Evolutionary conservation across 2,113 vertebrate genomes (phyloP).

Genomic region (Phyllopteryx taeniolatus): DNA sequence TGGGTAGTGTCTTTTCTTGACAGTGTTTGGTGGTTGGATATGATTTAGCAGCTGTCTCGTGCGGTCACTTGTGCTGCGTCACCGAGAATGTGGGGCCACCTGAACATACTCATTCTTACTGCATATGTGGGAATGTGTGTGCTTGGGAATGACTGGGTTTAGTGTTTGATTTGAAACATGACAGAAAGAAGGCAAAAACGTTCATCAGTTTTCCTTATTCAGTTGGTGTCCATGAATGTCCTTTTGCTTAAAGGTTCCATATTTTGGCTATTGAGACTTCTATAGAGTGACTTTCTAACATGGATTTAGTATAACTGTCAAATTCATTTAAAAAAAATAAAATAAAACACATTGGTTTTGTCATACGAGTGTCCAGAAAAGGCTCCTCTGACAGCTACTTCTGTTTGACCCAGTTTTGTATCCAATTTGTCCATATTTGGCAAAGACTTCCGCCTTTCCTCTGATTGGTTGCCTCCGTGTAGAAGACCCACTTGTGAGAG

Average conservation of each 20-base stretch:
- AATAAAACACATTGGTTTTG: too few relatives aligned
- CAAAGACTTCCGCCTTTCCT: too few relatives aligned
- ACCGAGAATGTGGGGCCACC: slow-evolving; percentile 7
- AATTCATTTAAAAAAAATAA: too few relatives aligned
- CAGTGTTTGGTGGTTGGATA: slow-evolving; percentile 37
- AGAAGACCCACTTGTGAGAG: too few relatives aligned
- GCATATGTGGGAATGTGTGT: neutral
- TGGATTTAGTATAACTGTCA: too few relatives aligned
- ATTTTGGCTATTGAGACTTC: too few relatives aligned
- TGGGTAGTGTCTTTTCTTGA: slow-evolving; percentile 44
- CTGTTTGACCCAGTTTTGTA: too few relatives aligned
- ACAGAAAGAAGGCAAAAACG: neutral
- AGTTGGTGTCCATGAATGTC: neutral
- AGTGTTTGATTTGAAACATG: neutral
- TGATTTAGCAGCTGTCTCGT: slow-evolving; percentile 30
- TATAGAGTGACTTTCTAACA: too few relatives aligned
- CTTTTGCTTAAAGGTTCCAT: neutral
- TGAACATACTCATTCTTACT: neutral
- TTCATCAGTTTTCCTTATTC: neutral
- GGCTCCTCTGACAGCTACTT: too few relatives aligned
- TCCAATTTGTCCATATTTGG: too few relatives aligned
- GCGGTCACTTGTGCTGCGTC: slow-evolving; percentile 25
- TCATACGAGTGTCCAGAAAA: too few relatives aligned
- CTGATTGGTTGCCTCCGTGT: too few relatives aligned
- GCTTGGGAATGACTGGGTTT: neutral